Evolutionary conservation across 2,888 invertebrate species (phyloP).

Genomic region (Drosophila percnosoma): DNA sequence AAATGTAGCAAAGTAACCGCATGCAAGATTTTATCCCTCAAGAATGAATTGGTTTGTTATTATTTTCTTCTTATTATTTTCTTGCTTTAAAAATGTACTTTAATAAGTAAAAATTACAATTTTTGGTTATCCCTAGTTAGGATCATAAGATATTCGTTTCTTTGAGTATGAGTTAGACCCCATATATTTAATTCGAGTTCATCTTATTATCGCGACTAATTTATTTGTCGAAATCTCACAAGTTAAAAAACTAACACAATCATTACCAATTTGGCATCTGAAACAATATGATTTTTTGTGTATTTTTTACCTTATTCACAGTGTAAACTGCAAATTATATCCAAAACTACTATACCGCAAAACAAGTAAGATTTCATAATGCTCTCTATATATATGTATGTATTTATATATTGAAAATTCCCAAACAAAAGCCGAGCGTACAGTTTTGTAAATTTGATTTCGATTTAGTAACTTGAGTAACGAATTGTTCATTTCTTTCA

Average conservation of each 20-base stretch:
- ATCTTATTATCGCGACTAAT: conserved; percentile 24
- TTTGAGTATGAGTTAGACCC: background rate
- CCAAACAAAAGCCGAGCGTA: conserved; percentile 75
- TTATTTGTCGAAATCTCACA: conserved; percentile 48
- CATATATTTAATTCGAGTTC: background rate
- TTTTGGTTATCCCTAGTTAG: too few relatives aligned
- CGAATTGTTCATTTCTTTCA: conserved; percentile 43
- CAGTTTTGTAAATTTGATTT: conserved; percentile 13
- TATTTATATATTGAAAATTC: conserved; percentile 18
- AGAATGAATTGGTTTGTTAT: conserved; percentile 21
- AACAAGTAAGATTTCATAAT: conserved; percentile 56
- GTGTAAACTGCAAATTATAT: conserved; percentile 64
- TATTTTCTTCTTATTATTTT: background rate
- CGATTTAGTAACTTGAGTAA: conserved; percentile 56
- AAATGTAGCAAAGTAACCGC: conserved; percentile 8
- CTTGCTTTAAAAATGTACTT: background rate
- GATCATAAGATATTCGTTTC: background rate
- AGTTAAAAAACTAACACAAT: conserved; percentile 50
- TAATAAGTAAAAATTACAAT: background rate
- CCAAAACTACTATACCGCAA: conserved; percentile 40
- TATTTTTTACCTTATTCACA: conserved; percentile 58
- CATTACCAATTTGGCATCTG: conserved; percentile 27
- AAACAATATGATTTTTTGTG: conserved; percentile 37
- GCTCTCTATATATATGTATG: background rate
- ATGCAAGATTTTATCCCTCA: background rate